Evolutionary conservation across 2,888 invertebrate species (phyloP), one percentile per base, ranked within the genome.

Genomic region (Chrysotoxum bicinctum): DNA sequence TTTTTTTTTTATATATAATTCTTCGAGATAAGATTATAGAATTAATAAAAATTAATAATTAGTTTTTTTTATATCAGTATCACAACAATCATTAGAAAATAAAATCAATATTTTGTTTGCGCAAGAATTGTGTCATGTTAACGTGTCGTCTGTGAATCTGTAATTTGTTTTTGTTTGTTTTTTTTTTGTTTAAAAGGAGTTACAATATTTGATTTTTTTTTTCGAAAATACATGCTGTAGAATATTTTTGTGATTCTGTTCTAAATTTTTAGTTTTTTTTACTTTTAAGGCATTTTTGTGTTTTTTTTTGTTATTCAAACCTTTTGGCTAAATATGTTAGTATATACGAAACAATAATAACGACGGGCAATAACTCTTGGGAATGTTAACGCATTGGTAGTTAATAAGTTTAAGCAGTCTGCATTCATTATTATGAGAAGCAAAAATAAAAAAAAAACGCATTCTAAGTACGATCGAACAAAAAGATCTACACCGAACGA

Each of bases 261-360:
- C 75, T 80, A 83, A 76, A 75, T 73, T 66, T 58, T 58, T 16
- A 30, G 21, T 56, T 56, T 56, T 48, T 37, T 60, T 62, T 26
- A 54, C 23, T 58, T 68, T 85, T 85, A 85, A 85, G 85, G 85
- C 85, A 85, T 81, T 81, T 85, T 81, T 85, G 84, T 76, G 75
- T 84, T 66, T 84, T 40, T 26, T 68, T 56, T 48, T 75, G 26
- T 58, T 64, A n/a, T 30, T 70, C 50, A 23, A 83, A 74, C 30
- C 26, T 26, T 60, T 10, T 52, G 64, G 52, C n/a, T 32, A 37
- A 48, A 52, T 64, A 35, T 66, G 14, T 40, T 52, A 68, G 62
- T 32, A 69, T 58, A 66, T 76, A 16, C 37, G 50, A 66, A 64
- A 50, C 52, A 40, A 35, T 52, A 68, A 32, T 70, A 56, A 43